A percentile compares a stretch with the other conserved stretches of the same genome.
phyloP scores from a whole-genome alignment of 1,140 invertebrate species.

The Drosophila busckii region DNA sequence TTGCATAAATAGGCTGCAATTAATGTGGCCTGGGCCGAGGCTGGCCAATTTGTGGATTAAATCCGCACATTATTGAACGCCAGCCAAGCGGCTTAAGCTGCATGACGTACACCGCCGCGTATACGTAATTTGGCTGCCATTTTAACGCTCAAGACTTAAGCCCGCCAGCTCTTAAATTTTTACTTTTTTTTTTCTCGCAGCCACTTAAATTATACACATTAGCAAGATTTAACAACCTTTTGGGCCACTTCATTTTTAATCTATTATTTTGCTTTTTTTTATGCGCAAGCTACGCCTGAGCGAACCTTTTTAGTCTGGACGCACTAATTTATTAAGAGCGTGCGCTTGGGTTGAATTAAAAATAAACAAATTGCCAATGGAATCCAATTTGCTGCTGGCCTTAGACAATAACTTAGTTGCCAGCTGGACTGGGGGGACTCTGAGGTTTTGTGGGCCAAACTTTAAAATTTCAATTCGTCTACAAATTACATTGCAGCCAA shows the following conservation, averaged over 20 bases:
- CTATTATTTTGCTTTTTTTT: too few relatives aligned
- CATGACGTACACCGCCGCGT: slow-evolving; percentile 61
- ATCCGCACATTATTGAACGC: slow-evolving; percentile 7
- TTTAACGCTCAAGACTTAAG: too few relatives aligned
- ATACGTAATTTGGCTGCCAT: slow-evolving; percentile 46
- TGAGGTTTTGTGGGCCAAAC: not conserved
- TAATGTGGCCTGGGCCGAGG: slow-evolving; percentile 42
- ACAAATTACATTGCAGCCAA: slow-evolving; percentile 37
- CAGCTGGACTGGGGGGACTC: not conserved
- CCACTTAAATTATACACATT: slow-evolving; percentile 27
- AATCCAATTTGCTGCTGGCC: slow-evolving; percentile 56
- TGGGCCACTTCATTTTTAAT: too few relatives aligned
- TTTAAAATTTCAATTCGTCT: slow-evolving; percentile 20
- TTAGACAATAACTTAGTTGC: slow-evolving; percentile 51
- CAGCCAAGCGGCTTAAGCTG: slow-evolving; percentile 31
- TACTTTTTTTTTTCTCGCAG: slow-evolving; percentile 14
- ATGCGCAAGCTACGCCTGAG: too few relatives aligned
- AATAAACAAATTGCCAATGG: slow-evolving; percentile 67
- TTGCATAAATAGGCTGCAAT: slow-evolving; percentile 47
- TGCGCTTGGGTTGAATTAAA: slow-evolving; percentile 48
- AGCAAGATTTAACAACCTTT: slow-evolving; percentile 23
- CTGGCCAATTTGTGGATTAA: slow-evolving; percentile 53
- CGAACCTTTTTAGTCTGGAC: not conserved
- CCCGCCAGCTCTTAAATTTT: slow-evolving; percentile 1
- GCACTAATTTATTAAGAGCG: slow-evolving; percentile 48